Evolutionary conservation across 2,797 vertebrate genomes (phyloP), one percentile per base, ranked within the genome.

Genomic region (Huso huso): DNA sequence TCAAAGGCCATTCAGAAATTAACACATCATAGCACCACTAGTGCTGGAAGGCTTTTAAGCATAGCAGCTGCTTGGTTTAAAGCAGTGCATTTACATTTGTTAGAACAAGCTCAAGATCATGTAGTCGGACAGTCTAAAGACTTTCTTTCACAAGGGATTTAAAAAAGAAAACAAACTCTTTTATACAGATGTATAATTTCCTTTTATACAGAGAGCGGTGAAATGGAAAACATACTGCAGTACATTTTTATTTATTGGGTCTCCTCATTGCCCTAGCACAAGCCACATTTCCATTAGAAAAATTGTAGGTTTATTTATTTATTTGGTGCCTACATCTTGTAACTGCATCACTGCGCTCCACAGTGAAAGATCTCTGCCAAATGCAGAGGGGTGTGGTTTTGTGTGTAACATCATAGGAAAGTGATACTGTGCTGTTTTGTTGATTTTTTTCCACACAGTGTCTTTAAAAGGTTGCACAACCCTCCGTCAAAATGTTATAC

Each of bases 1-100:
- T 48, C n/a, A 8, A 50, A 64, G 62, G 49, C 15, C 8, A 62
- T 65, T 63, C 37, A 61, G 50, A 64, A 63, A 63, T 68, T 49
- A 68, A 50, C 62, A 64, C 62, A 71, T 69, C 67, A 69, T 61
- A 66, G 67, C 69, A 66, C 70, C 65, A 72, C 71, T 73, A 73
- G 69, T 66, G 66, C 61, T 15, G 51, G 61, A 61, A 68, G 23
- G 62, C 61, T 66, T 67, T 69, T 61, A 68, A 68, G 64, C 63
- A 65, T 67, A 64, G 67, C 67, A 69, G 69, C 70, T 65, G 48
- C 66, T 62, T 58, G 58, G 63, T 63, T 15, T 23, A 67, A 65
- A 66, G 61, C 58, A 62, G 15, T 66, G 71, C 61, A 69, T 75
- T 70, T 68, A 71, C 70, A 73, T 64, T 63, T 15, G 55, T 15